These are phyloP conservation scores for Temnothorax nylanderi DNA, from an alignment of 1,140 invertebrate genomes.

Conservation along the genomic window DNA sequence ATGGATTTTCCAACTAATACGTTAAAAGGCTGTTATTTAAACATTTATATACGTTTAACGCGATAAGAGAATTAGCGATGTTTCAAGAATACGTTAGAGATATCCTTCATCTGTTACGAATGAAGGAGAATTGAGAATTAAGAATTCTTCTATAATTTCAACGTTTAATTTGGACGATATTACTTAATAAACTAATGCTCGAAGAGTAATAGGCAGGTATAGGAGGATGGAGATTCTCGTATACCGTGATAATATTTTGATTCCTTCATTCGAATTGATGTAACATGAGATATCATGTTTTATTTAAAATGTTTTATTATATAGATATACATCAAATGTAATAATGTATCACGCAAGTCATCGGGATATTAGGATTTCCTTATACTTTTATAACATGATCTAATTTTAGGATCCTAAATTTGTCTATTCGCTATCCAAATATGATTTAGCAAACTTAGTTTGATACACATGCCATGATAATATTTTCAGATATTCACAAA, in stretches of 20 bases:
- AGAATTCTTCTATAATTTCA: background rate
- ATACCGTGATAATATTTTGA: conserved; percentile 3
- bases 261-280: background rate
- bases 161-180: conserved; percentile 13
- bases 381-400: background rate
- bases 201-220: background rate
- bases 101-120: background rate
- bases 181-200: background rate
- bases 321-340: background rate
- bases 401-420: conserved; percentile 8
- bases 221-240: background rate
- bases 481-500: conserved; percentile 14
- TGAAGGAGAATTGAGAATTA: background rate
- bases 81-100: background rate
- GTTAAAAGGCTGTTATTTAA: conserved; percentile 28
- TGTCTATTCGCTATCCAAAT: background rate
- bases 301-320: conserved; percentile 19
- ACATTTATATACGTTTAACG: conserved; percentile 13
- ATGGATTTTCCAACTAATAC: background rate
- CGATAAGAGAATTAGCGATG: conserved; percentile 7
- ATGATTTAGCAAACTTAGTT: conserved; percentile 10
- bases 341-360: background rate
- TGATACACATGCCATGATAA: background rate
- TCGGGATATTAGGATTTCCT: background rate
- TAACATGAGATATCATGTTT: conserved; percentile 19